Conservation (phyloP, 2,797 vertebrate genomes). For the Basileuterus tristriatus region DNA sequence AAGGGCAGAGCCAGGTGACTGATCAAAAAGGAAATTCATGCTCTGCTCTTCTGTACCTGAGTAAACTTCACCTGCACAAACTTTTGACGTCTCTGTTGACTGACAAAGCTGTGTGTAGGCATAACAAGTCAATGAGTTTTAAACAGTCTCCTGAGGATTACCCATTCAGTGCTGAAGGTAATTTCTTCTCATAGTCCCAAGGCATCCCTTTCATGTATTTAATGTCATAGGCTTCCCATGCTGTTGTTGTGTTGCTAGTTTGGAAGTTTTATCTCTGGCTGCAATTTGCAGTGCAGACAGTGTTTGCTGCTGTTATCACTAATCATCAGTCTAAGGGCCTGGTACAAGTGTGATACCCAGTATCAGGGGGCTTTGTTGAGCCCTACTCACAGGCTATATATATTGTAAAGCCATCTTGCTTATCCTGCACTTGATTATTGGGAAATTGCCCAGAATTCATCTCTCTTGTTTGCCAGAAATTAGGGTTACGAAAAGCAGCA, state of each 20-base stretch:
- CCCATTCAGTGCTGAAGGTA: neutral
- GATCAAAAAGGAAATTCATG: neutral
- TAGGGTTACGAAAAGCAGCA: neutral
- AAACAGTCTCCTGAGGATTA: neutral
- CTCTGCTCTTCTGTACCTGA: neutral
- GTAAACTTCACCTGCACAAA: neutral
- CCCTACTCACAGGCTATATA: neutral
- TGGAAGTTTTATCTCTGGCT: neutral
- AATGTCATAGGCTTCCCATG: neutral
- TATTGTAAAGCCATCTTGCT: neutral
- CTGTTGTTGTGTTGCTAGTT: neutral
- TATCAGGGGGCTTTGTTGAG: neutral
- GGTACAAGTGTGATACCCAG: neutral
- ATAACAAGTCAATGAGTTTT: neutral
- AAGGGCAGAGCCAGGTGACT: neutral
- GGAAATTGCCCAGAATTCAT: constrained; percentile 3
- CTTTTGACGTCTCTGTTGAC: neutral
- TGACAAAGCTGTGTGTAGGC: neutral
- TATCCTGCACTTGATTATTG: neutral
- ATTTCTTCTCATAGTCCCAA: neutral
- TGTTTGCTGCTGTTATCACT: neutral
- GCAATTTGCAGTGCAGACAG: neutral
- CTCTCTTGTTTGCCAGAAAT: constrained; percentile 36
- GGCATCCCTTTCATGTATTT: neutral
- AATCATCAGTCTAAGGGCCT: neutral